These are phyloP conservation scores for Tachyglossus aculeatus DNA, from an alignment of 2,797 vertebrate genomes.

Conservation along the genomic window DNA sequence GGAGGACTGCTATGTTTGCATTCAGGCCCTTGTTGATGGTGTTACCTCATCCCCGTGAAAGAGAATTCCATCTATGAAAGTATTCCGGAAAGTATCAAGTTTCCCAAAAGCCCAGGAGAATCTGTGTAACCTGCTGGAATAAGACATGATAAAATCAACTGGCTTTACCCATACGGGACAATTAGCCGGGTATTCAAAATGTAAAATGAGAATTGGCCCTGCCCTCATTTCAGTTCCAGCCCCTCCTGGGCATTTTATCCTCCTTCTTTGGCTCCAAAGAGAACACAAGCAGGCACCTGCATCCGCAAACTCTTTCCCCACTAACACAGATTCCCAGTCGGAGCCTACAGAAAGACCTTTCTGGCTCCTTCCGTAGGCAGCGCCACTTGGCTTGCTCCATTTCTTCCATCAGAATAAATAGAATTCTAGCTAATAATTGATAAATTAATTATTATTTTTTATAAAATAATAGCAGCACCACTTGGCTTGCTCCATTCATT, in stretches of 20 bases:
- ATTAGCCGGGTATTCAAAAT: too few species aligned
- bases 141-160: too few species aligned
- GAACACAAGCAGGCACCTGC: neutral
- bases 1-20: neutral
- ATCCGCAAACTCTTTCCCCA: too few species aligned
- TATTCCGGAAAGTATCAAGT: neutral
- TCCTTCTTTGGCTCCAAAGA: neutral
- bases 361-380: neutral
- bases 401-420: too few species aligned
- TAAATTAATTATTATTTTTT: too few species aligned
- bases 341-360: neutral
- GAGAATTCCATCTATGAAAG: conserved; percentile 4
- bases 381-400: too few species aligned
- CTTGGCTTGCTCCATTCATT: too few species aligned
- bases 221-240: neutral
- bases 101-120: neutral
- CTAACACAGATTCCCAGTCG: neutral
- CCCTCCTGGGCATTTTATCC: neutral
- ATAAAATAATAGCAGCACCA: too few species aligned
- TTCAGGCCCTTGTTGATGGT: neutral
- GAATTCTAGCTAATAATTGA: too few species aligned
- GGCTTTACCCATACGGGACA: too few species aligned
- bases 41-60: neutral
- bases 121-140: neutral
- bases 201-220: neutral